Percentiles rank a stretch among this genome's conserved stretches.
Evolutionary conservation across 2,888 invertebrate genomes (phyloP).

Genomic region (Tachystola acroxantha): DNA sequence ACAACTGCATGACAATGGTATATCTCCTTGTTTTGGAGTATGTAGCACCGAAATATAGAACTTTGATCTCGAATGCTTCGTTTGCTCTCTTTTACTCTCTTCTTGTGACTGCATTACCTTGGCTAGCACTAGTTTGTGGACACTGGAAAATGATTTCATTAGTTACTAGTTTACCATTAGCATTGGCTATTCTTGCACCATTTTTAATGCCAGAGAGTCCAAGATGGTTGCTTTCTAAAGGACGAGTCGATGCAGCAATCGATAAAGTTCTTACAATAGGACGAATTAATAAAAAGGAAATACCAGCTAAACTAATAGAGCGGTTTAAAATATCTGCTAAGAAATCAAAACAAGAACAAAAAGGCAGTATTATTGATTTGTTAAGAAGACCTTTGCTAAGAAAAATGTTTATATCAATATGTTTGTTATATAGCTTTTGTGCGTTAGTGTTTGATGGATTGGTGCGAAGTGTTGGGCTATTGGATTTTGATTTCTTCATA

Average conservation of each 20-base stretch:
- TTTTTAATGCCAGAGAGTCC: conserved; percentile 47
- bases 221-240: conserved; percentile 46
- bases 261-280: conserved; percentile 38
- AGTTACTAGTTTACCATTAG: conserved; percentile 43
- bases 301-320: conserved; percentile 37
- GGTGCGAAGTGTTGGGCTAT: conserved; percentile 38
- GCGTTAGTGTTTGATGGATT: conserved; percentile 41
- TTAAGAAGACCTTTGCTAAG: conserved; percentile 37
- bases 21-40: conserved; percentile 51
- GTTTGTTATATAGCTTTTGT: conserved; percentile 40
- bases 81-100: conserved; percentile 43
- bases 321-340: conserved; percentile 31
- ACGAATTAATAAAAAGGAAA: conserved; percentile 39
- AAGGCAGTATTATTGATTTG: conserved; percentile 29
- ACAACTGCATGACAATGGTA: conserved; percentile 46
- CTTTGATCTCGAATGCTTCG: conserved; percentile 38
- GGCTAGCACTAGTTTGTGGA: conserved; percentile 40
- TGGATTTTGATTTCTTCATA: conserved; percentile 44
- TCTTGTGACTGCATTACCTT: conserved; percentile 37
- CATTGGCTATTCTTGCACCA: conserved; percentile 34
- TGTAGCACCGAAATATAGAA: conserved; percentile 46
- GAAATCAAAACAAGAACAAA: conserved; percentile 26
- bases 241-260: conserved; percentile 42
- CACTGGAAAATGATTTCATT: conserved; percentile 47
- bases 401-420: conserved; percentile 34